Evolutionary conservation across 1,140 invertebrate species (phyloP).

Genomic region (Lucilia cuprina): DNA sequence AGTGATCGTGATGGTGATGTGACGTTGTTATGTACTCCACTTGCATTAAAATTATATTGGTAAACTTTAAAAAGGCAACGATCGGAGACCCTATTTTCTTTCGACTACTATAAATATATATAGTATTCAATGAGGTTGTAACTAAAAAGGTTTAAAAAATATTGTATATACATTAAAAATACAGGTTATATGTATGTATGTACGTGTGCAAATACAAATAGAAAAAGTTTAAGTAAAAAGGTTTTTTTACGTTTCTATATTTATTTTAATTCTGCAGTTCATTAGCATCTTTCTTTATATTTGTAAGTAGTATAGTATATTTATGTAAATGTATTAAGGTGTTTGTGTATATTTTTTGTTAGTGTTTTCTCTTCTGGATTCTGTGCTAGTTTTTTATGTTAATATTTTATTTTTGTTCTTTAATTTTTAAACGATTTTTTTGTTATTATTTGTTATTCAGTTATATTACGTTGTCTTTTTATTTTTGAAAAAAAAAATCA

Average conservation of each 20-base stretch:
- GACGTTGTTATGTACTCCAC: constrained; percentile 6
- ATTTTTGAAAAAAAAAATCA: neutral
- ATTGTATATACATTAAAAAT: neutral
- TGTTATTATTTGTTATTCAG: neutral
- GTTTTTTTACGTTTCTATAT: neutral
- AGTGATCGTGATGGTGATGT: neutral
- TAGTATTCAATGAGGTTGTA: neutral
- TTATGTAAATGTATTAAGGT: neutral
- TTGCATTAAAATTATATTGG: constrained; percentile 7
- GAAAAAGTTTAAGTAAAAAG: neutral
- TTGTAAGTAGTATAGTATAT: neutral
- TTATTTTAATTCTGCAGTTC: constrained; percentile 8
- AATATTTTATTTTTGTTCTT: neutral
- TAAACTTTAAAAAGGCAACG: neutral
- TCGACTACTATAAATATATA: neutral
- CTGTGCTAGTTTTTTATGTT: constrained; percentile 10
- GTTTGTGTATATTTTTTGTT: neutral
- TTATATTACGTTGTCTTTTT: neutral
- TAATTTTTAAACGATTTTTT: neutral
- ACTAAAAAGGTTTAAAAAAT: neutral
- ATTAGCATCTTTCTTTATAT: constrained; percentile 3
- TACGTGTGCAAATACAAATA: constrained; percentile 2
- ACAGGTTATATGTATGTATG: neutral
- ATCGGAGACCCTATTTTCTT: neutral
- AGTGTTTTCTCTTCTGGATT: neutral